Base-by-base conservation (phyloP, 2,888 invertebrate genomes). In the Andrena fulva region DNA sequence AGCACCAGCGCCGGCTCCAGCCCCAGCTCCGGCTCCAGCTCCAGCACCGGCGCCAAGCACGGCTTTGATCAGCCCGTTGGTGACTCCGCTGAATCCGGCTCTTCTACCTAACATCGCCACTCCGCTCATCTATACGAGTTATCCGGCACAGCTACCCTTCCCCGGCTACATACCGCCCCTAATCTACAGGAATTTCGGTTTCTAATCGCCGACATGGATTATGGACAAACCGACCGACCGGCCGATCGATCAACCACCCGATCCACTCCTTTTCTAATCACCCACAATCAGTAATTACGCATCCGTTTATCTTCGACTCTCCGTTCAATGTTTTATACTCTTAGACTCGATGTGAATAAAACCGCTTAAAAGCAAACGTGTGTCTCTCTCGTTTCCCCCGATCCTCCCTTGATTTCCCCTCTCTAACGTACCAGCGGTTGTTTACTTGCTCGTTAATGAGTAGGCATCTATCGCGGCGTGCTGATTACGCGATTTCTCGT, bases 41-140 rank as follows among this genome's bases (percentile, higher is more conserved):
- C 92, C 92, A 6, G 85, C 66, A 35, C 71, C 79, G 1, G 87
- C 93, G 5, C 95, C 91, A 1, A 87, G 85, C 4, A 6, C 16
- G 0, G 7, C 94, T 82, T 92, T 95, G 5, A 92, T 93, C 16
- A 72, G 91, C 10, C 90, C 93, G 0, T 5, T 92, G 29, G 64
- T 84, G 1, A 77, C 94, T 8, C 86, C 94, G 10, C 92, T 93
- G 67, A 92, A 91, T 78, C 90, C 92, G n/a, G 92, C 94, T 4
- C 90, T 93, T 1, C 88, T 92, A 20, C 90, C 92, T 4, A 92
- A 91, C 5, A 92, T 92, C 4, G 93, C 92, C 80, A 83, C 93
- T 0, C 93, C 94, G 50, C 76, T 92, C 24, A 93, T 94, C 20
- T 88, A 89, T 59, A 83, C 86, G 50, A 82, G 88, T 27, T 91